Conservation (phyloP, 2,113 vertebrate species). For the Tinamus guttatus region DNA sequence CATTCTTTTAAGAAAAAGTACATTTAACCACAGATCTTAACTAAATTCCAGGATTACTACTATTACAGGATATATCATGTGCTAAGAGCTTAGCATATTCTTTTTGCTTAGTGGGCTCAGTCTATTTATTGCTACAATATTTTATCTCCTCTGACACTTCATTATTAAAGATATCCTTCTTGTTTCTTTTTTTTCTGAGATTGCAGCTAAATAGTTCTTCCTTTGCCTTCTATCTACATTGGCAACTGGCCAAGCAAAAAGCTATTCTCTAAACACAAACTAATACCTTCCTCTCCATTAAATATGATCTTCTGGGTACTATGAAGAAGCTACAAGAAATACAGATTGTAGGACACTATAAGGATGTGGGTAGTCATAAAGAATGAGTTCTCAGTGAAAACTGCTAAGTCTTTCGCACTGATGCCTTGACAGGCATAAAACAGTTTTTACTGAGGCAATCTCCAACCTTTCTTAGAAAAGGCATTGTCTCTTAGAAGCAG, state of each 20-base stretch:
- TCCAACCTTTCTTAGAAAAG: neutral
- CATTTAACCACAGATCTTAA: neutral
- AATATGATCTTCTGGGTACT: neutral
- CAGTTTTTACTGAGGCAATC: neutral
- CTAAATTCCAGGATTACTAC: neutral
- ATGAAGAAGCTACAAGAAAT: neutral
- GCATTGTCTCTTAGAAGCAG: neutral
- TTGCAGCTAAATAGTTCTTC: neutral
- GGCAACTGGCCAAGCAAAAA: neutral
- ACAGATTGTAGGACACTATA: neutral
- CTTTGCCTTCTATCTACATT: neutral
- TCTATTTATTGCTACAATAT: conserved; percentile 23
- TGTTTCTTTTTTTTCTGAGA: conserved; percentile 16
- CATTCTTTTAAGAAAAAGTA: neutral
- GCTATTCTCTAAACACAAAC: neutral
- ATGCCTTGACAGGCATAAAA: neutral
- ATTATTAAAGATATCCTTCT: conserved; percentile 63
- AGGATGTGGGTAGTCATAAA: neutral
- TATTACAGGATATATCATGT: neutral
- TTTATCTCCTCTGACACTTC: neutral
- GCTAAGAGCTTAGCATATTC: neutral
- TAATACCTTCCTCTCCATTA: neutral
- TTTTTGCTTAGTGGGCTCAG: neutral
- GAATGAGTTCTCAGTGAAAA: neutral
- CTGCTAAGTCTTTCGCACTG: neutral